Base-by-base conservation (phyloP, 2,797 vertebrate species). In the Brachyrhaphis roseni region DNA sequence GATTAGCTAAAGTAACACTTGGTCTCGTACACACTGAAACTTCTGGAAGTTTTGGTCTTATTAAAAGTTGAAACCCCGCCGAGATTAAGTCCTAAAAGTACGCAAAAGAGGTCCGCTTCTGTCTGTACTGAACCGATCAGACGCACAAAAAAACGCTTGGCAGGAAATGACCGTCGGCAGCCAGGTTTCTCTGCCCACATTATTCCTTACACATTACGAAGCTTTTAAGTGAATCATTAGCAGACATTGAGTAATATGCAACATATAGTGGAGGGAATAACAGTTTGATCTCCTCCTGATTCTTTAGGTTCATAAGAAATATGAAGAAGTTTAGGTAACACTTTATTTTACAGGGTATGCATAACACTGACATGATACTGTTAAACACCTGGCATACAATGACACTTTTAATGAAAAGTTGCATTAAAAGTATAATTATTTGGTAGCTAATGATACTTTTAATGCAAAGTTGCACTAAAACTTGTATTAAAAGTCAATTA, bases 161-260 rank as follows among this genome's bases (percentile, higher is more conserved):
- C 87, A 87, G 59, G 64, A 79, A n/a, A 74, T 31, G 72, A 78
- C 80, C 77, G 28, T 81, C 70, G 74, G 62, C 83, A 70, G 86
- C 84, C 89, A 89, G 87, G 66, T 84, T 87, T 74, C 39, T 41
- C 78, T 84, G 82, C 86, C 82, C 86, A 83, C 82, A 80, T 83
- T 73, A 62, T 78, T 77, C 81, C 84, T 76, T 81, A 59, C 81
- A 79, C 81, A 82, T 86, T 71, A 80, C 78, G 78, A 68, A 76
- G 47, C 77, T 16, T 80, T 74, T 80, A 75, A 79, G 80, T 74
- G 68, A 85, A 80, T 87, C 85, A 89, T 86, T 62, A 85, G 46
- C 64, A 71, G 53, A 82, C 39, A 62, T 74, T 26, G 3, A 78
- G 57, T 70, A 76, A 78, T 76, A 84, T 76, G 76, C 39, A 36